These are phyloP conservation scores for Octodonta nipae DNA, from an alignment of 2,888 invertebrate species.

Conservation along the genomic window DNA sequence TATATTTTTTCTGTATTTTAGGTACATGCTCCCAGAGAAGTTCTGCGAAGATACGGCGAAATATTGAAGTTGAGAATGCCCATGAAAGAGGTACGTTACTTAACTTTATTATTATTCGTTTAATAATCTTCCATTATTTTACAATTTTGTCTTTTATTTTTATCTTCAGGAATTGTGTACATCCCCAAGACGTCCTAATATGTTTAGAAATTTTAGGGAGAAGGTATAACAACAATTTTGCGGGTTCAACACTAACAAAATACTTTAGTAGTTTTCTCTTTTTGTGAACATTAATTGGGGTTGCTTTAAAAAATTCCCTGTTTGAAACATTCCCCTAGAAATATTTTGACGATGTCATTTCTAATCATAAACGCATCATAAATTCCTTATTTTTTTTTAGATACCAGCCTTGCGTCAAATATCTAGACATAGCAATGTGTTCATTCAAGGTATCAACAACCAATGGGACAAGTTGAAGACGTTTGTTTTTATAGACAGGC, in stretches of 20 bases:
- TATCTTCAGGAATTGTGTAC: conserved; percentile 49
- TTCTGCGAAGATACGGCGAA: conserved; percentile 77
- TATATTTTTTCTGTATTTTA: conserved; percentile 37
- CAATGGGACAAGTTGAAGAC: conserved; percentile 45
- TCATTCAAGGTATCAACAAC: conserved; percentile 43
- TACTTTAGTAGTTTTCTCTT: too few relatives aligned
- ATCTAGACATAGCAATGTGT: conserved; percentile 45
- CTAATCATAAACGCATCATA: background rate
- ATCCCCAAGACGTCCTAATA: conserved; percentile 44
- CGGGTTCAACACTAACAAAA: too few relatives aligned
- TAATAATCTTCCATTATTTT: conserved; percentile 8
- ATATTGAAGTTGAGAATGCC: conserved; percentile 85
- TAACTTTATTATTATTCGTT: background rate
- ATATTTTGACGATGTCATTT: too few relatives aligned
- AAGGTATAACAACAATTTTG: conserved; percentile 18
- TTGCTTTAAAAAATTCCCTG: too few relatives aligned
- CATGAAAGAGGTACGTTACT: conserved; percentile 69
- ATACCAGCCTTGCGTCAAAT: conserved; percentile 50
- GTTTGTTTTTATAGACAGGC: conserved; percentile 52
- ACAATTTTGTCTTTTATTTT: conserved; percentile 6
- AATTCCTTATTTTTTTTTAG: conserved; percentile 35
- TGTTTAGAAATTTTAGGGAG: conserved; percentile 49
- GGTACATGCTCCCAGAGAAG: conserved; percentile 74
- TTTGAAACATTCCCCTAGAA: too few relatives aligned
- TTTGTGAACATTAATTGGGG: too few relatives aligned